Evolutionary conservation across 2,888 invertebrate species (phyloP), one percentile per base, ranked within the genome.

Genomic region (Euclidia mi): DNA sequence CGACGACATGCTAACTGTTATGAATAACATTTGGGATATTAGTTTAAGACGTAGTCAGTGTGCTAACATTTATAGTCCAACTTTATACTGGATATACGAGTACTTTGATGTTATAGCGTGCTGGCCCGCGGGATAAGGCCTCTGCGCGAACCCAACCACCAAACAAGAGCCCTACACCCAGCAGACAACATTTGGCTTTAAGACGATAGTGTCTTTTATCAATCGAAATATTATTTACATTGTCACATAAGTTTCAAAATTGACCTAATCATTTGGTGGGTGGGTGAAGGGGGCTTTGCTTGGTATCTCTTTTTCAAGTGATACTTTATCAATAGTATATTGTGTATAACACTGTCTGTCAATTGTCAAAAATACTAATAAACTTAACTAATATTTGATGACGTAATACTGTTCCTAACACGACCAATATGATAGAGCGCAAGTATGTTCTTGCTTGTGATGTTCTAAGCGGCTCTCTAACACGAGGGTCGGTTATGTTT

Each of bases 271-370:
- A 88, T 94, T 95, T 95, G 95, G 95, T 95, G 95, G 95, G 90
- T 95, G 95, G 95, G 94, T 94, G 94, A 92, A 93, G 91, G 94
- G 93, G 94, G 95, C 95, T 95, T 95, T 94, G 95, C 95, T 95
- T 95, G 95, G 95, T 95, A 95, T 95, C 95, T 95, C 94, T 88
- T 82, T 77, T 76, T 76, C 65, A 79, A 77, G 73, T 69, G 75
- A 78, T 76, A 78, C 77, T 55, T 57, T 47, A 58, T 56, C 42
- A 18, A 35, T 31, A 40, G 53, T 56, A 53, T 37, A 46, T 46
- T 56, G 25, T 45, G 17, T 6, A 43, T 69, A 71, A 69, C 32
- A 51, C 11, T 40, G 46, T 61, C 47, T 61, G 53, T 52, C 34
- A 29, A 29, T 34, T 34, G 4, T 14, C 10, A 56, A 57, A 59